Base-by-base conservation (phyloP, 2,888 invertebrate species). In the Crepidodera aurea region DNA sequence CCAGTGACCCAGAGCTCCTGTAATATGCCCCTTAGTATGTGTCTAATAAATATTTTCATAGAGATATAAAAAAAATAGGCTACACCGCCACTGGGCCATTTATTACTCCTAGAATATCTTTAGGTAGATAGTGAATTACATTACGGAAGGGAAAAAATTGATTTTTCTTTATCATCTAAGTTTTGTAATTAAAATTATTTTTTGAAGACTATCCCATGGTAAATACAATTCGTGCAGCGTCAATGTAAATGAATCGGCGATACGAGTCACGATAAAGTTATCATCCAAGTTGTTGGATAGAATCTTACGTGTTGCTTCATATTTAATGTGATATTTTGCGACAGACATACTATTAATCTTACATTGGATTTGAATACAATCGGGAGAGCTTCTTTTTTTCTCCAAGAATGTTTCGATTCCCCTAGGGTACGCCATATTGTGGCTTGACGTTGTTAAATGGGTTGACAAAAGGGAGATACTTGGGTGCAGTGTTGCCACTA, bases 351-450 rank as follows among this genome's bases (percentile, higher is more conserved):
- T 59, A 72, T 72, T 71, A 70, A 73, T 72, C 73, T 72, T 62
- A 51, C 62, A 71, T 70, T 66, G 71, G 71, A 76, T 77, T 77
- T 76, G 71, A 76, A 77, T 76, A 76, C 76, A 76, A 75, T 77
- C 69, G 77, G 68, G 69, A 69, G 72, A 72, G 73, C 15, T 46
- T 39, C 42, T 56, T 56, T 56, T 56, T 56, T 44, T 60, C 37
- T 32, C 16, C 19, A 40, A 40, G 40, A 39, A 13, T 29, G 51
- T 39, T 53, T 39, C 40, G 39, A 39, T 22, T 53, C 53, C 53
- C 51, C 53, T 40, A n/a, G 53, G 53, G 53, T 53, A 40, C 37
- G 19, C 53, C 53, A 40, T 53, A 39, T 53, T 53, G 40, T 53
- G 40, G 53, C 40, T 25, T 40, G 53, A 53, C 53, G 16, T 53